These are phyloP conservation scores for Phyllostomus discolor DNA, from an alignment of 2,113 vertebrate species.

Conservation along the genomic window DNA sequence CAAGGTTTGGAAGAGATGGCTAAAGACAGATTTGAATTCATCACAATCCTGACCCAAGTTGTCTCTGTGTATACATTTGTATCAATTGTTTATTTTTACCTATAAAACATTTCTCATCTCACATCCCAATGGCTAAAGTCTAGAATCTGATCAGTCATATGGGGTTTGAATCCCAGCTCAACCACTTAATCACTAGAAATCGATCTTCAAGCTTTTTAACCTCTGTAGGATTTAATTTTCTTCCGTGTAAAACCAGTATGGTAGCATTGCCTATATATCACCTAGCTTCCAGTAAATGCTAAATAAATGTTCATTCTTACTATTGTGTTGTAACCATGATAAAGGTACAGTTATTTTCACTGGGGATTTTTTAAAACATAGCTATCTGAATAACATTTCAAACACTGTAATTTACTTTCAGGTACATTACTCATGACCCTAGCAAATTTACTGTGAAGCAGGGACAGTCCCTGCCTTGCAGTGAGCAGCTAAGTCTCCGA, in stretches of 20 bases:
- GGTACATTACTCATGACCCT: background rate
- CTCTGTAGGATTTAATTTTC: background rate
- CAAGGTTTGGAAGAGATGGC: background rate
- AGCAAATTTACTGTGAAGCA: background rate
- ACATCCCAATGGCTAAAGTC: background rate
- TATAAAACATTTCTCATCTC: background rate
- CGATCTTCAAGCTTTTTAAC: background rate
- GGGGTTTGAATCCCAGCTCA: background rate
- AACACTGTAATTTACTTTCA: background rate
- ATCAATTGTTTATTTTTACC: background rate
- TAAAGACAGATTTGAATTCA: background rate
- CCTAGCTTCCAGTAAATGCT: background rate
- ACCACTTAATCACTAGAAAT: background rate
- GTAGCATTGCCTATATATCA: background rate
- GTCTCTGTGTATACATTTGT: background rate
- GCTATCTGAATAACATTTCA: background rate
- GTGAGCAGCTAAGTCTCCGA: background rate
- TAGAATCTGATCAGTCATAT: background rate
- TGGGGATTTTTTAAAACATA: background rate
- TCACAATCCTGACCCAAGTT: background rate
- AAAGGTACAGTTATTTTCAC: background rate
- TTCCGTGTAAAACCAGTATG: background rate
- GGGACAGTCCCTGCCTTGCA: background rate
- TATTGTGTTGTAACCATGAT: background rate
- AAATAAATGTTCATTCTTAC: background rate